Conservation (phyloP, 2,888 invertebrate species). For the Dynastes grantii region DNA sequence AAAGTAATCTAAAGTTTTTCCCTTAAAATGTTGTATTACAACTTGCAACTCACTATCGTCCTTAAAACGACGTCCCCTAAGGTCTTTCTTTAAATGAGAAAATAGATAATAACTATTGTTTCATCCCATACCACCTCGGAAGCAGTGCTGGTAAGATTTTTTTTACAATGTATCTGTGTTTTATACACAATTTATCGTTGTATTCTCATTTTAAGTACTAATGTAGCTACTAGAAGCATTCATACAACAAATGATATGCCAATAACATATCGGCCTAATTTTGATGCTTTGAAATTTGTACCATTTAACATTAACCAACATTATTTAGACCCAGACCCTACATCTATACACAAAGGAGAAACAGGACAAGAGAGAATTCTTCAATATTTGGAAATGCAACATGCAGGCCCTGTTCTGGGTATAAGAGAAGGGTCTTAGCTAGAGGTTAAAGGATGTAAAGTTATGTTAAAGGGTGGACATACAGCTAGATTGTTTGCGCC, state of each 20-base stretch:
- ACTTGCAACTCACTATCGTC: no score
- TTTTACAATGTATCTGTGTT: no score
- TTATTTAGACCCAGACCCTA: conserved; percentile 79
- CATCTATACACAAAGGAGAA: conserved; percentile 83
- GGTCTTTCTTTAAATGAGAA: no score
- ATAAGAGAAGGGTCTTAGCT: conserved; percentile 82
- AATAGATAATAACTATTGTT: no score
- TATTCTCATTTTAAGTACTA: conserved; percentile 71
- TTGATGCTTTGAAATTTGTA: conserved; percentile 81
- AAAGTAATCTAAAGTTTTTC: no score
- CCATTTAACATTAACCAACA: conserved; percentile 92
- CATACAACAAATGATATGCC: conserved; percentile 93
- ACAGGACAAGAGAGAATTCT: conserved; percentile 82
- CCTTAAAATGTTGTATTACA: no score
- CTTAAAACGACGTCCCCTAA: no score
- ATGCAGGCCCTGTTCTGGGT: conserved; percentile 78
- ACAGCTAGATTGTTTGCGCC: conserved; percentile 77
- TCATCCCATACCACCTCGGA: conserved; percentile 56
- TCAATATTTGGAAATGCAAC: conserved; percentile 78
- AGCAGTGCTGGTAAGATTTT: conserved; percentile 58
- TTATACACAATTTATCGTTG: background rate
- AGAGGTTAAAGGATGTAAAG: conserved; percentile 74
- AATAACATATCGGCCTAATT: conserved; percentile 83
- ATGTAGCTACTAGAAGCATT: conserved; percentile 86
- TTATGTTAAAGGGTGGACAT: conserved; percentile 76